Base-by-base conservation (phyloP, 1,140 invertebrate species). In the Drosophila tani region DNA sequence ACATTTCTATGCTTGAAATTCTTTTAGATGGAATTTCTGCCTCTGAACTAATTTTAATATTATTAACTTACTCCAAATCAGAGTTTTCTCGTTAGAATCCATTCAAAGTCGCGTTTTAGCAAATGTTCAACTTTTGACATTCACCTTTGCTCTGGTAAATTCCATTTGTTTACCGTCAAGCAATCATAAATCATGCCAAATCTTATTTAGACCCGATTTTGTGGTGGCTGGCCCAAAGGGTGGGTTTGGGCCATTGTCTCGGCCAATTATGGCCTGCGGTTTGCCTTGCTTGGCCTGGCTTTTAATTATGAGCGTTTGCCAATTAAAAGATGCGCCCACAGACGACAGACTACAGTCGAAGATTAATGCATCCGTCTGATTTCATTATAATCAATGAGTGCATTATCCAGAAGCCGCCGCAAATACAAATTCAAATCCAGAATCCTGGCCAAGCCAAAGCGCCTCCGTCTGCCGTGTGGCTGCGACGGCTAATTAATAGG, bases 381-480 rank as follows among this genome's bases (percentile, higher is more conserved):
- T 87, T 88, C 80, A 88, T 83, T 88, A 88, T 78, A 87, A 88
- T 87, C 84, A 87, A 83, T 88, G 77, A 87, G 84, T 87, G 84
- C 84, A 87, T 87, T 88, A 88, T 65, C 75, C 75, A 17, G 66
- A 70, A 59, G 70, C 59, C 63, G 21, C 53, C 50, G 35, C 80
- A 87, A 86, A 86, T 82, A 66, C 79, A 82, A 86, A 82, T 68
- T 79, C 65, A 43, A 38, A 24, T 56, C 53, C 35, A 56, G 8
- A 56, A 14, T 21, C 19, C 51, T 55, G 32, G 19, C 32, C 51
- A 38, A 21, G 51, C 27, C 67, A 64, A 59, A 53, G 45, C 53
- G 51, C 62, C 51, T 75, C 19, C 50, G 60, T 68, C 75, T 35
- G 64, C 64, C 65, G 75, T 81, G 51, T 85, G 62, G 62, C 64